Evolutionary conservation across 2,888 invertebrate species (phyloP).

Genomic region (Sarcophaga subvicina): DNA sequence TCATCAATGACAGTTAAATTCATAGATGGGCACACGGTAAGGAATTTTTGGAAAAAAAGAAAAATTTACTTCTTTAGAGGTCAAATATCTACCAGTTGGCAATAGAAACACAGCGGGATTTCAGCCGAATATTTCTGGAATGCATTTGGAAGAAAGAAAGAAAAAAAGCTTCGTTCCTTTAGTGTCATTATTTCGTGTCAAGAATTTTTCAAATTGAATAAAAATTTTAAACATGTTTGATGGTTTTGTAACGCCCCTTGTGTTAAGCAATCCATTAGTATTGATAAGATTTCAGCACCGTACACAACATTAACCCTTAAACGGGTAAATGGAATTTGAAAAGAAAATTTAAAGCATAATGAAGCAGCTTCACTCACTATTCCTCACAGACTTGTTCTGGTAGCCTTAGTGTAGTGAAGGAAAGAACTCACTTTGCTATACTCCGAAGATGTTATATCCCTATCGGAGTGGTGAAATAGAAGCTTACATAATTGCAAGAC

Average conservation of each 20-base stretch:
- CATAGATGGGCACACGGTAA: slow-evolving; percentile 26
- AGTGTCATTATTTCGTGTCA: slow-evolving; percentile 49
- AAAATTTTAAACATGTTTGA: slow-evolving; percentile 53
- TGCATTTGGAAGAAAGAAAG: background rate
- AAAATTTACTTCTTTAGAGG: slow-evolving; percentile 65
- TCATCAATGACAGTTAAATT: slow-evolving; percentile 66
- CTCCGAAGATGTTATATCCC: no score
- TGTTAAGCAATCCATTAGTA: slow-evolving; percentile 71
- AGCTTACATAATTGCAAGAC: no score
- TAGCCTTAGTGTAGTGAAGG: no score
- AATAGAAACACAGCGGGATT: slow-evolving; percentile 56
- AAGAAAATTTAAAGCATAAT: background rate
- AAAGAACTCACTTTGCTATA: no score
- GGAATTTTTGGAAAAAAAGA: background rate
- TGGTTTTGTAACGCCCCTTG: slow-evolving; percentile 71
- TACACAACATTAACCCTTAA: slow-evolving; percentile 16
- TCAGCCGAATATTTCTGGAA: background rate
- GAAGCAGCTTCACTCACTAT: background rate
- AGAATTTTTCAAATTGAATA: slow-evolving; percentile 21
- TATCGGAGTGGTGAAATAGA: no score
- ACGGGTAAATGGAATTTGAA: background rate
- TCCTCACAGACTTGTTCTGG: no score
- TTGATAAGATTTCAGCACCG: slow-evolving; percentile 68
- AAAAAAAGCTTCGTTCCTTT: slow-evolving; percentile 38
- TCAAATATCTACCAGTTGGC: slow-evolving; percentile 67